Conservation (phyloP, 2,113 vertebrate species). For the Chaetura pelagica region DNA sequence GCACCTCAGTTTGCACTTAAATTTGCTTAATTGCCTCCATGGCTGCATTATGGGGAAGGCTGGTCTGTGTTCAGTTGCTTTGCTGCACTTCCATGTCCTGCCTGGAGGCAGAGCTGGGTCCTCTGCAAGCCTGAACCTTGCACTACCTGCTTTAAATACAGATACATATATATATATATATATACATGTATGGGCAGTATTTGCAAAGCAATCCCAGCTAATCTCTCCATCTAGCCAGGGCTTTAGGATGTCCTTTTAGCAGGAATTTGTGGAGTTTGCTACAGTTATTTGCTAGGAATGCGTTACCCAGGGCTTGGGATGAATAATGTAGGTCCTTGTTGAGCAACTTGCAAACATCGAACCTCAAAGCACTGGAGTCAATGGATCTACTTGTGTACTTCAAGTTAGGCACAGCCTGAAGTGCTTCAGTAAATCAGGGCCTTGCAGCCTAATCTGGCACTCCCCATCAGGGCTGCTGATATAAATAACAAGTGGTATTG, state of each 20-base stretch:
- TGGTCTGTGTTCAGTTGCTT: background rate
- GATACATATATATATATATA: no score
- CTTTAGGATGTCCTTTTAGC: slow-evolving; percentile 45
- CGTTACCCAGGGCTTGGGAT: background rate
- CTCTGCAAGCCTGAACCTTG: background rate
- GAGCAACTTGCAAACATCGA: slow-evolving; percentile 31
- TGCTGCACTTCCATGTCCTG: background rate
- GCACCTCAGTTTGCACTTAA: background rate
- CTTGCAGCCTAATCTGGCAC: background rate
- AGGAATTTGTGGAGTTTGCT: slow-evolving; percentile 33
- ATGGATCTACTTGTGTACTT: slow-evolving; percentile 18
- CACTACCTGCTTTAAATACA: background rate
- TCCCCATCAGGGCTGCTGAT: background rate
- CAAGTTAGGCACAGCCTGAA: slow-evolving; percentile 32
- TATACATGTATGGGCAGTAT: background rate
- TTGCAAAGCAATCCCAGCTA: slow-evolving; percentile 23
- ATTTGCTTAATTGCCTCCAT: background rate
- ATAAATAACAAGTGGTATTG: background rate
- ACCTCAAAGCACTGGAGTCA: slow-evolving; percentile 32
- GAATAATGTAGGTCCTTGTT: slow-evolving; percentile 61
- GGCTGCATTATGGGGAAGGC: background rate
- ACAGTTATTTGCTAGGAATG: slow-evolving; percentile 26
- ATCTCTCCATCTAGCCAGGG: slow-evolving; percentile 12
- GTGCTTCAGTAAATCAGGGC: slow-evolving; percentile 52
- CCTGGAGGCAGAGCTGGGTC: background rate